Evolutionary conservation across 2,113 vertebrate species (phyloP).

Genomic region (Macrotis lagotis): DNA sequence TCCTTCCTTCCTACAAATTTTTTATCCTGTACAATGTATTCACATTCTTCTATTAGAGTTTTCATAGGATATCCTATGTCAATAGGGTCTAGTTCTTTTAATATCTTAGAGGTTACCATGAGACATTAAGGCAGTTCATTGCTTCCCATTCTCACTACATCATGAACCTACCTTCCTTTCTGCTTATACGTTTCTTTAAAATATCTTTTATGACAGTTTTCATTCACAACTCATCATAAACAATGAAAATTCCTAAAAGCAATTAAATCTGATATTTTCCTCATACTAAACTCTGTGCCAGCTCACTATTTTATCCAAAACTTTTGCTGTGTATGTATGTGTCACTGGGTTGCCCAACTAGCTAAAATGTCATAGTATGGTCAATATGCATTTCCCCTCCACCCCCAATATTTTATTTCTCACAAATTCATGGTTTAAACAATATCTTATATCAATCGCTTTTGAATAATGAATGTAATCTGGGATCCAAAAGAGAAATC

Average conservation of each 20-base stretch:
- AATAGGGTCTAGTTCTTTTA: neutral
- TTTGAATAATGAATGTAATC: neutral
- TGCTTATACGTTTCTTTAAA: neutral
- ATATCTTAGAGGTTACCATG: neutral
- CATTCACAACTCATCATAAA: neutral
- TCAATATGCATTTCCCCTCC: neutral
- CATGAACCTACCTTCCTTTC: neutral
- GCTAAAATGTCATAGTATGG: neutral
- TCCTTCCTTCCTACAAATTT: neutral
- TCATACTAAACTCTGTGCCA: neutral
- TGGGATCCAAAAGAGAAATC: too few relatives aligned
- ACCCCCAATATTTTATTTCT: neutral
- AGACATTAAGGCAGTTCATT: neutral
- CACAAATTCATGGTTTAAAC: neutral
- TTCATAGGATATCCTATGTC: neutral
- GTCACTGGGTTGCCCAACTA: neutral
- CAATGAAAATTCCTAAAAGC: neutral
- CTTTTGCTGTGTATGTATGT: neutral
- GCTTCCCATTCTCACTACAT: neutral
- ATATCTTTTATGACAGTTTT: neutral
- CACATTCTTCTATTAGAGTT: neutral
- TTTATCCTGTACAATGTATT: neutral
- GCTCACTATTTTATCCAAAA: neutral
- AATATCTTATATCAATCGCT: neutral
- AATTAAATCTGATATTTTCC: neutral